Percentiles rank a stretch among this genome's conserved stretches.
Evolutionary conservation across 2,888 invertebrate genomes (phyloP).

Genomic region (Hirtodrosophila confusa): DNA sequence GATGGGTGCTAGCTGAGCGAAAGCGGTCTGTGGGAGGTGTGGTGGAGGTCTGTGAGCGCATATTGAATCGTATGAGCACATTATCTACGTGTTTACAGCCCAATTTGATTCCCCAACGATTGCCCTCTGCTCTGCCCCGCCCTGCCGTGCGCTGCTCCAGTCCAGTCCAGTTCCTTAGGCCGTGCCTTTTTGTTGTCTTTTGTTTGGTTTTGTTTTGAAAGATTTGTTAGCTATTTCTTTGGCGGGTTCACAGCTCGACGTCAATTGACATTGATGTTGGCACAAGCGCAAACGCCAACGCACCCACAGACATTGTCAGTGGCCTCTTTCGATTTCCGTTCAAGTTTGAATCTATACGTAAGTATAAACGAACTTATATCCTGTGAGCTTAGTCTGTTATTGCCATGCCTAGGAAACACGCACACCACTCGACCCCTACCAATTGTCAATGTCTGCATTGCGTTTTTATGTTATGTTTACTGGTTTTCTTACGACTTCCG

Average conservation of each 20-base stretch:
- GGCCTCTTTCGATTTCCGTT: conserved; percentile 71
- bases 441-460: conserved; percentile 50
- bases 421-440: conserved; percentile 8
- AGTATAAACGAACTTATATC: conserved; percentile 59
- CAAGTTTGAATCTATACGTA: conserved; percentile 20
- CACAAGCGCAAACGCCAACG: conserved; percentile 9
- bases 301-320: conserved; percentile 30
- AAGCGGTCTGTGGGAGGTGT: conserved; percentile 14
- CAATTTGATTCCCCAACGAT: conserved; percentile 79
- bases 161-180: conserved; percentile 7
- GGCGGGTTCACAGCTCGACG: conserved; percentile 55
- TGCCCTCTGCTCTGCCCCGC: conserved; percentile 25
- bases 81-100: conserved; percentile 82
- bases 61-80: conserved; percentile 74
- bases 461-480: conserved; percentile 60
- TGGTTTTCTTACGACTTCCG: conserved; percentile 69
- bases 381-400: conserved; percentile 65
- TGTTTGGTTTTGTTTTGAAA: conserved; percentile 59
- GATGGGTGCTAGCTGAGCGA: conserved; percentile 13
- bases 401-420: conserved; percentile 42
- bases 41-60: conserved; percentile 30
- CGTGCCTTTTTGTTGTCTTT: conserved; percentile 22
- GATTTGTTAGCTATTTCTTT: conserved; percentile 68
- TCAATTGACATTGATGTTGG: conserved; percentile 55
- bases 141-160: conserved; percentile 1